These are phyloP conservation scores for Andinoacara biseriatus DNA, from an alignment of 2,113 vertebrate genomes.

Conservation along the genomic window DNA sequence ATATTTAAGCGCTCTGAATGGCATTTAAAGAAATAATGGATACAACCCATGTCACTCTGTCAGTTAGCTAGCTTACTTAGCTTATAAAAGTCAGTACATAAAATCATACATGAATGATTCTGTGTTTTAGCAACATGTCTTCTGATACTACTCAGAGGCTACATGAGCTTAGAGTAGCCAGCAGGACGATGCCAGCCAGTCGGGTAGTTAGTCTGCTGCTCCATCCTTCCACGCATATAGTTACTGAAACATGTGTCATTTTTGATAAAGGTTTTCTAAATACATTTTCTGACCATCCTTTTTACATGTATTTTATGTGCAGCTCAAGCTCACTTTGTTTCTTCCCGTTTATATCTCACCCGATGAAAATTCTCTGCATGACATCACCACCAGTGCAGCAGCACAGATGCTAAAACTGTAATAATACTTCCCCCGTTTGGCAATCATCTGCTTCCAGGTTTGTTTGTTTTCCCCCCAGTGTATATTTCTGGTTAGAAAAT, in stretches of 20 bases:
- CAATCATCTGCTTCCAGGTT: conserved; percentile 2
- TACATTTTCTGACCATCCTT: not conserved
- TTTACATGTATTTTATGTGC: not conserved
- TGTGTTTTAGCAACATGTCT: conserved; percentile 4
- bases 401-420: conserved; percentile 18
- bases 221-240: not conserved
- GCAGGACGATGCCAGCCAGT: not conserved
- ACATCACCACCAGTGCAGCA: conserved; percentile 10
- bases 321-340: not conserved
- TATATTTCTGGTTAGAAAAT: conserved; percentile 1
- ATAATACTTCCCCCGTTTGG: not conserved
- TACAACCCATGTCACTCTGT: not conserved
- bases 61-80: not conserved
- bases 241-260: not conserved
- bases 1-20: not conserved
- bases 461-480: not conserved
- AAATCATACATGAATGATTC: not conserved
- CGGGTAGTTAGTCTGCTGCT: not conserved
- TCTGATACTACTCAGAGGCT: not conserved
- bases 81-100: not conserved
- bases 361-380: not conserved
- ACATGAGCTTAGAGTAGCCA: not conserved
- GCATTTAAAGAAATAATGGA: not conserved
- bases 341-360: conserved; percentile 4
- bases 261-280: conserved; percentile 19